Base-by-base conservation (phyloP, 2,888 invertebrate genomes). In the Cephus spinipes region DNA sequence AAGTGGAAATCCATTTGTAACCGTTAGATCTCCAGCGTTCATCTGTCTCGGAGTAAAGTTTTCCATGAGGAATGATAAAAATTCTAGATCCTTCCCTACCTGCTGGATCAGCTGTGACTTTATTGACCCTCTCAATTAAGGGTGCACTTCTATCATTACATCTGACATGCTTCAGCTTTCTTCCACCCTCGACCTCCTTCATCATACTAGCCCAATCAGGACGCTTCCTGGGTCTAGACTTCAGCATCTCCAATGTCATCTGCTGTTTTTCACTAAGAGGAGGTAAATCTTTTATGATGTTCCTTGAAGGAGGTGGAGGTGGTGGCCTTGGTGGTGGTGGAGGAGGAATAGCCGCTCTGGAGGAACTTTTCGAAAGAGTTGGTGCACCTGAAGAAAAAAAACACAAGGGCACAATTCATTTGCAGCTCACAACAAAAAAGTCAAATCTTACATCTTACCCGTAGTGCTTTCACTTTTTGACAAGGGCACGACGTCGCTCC, bases 201-300 rank as follows among this genome's bases (percentile, higher is more conserved):
- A 97, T 96, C 95, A 97, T 96, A 86, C 95, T 95, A 30, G 95
- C 96, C 97, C 97, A 97, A 90, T 97, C 97, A 0, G 97, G 97
- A 83, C 97, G 94, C 88, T 94, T 95, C 83, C 97, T 93, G 0
- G 97, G 97, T 84, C 97, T 93, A 84, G 95, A 92, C 89, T 94
- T 95, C 32, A 97, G 93, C 85, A 94, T 93, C 80, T 97, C 97
- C 80, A 97, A 86, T 85, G 93, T 95, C 84, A 94, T 94, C 81
- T 94, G 92, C 87, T 96, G 96, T 15, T 92, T 89, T 0, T 93
- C 92, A 76, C 93, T 93, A 0, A 96, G 86, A 0, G 94, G 93
- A 23, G 89, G 83, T 69, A 91, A 76, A 77, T 93, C 92, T 86
- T 94, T 94, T 83, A 94, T 93, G 85, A 94, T 79, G 23, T 78